Evolutionary conservation across 2,797 vertebrate genomes (phyloP).

Genomic region (Platyrinchus mystaceus): DNA sequence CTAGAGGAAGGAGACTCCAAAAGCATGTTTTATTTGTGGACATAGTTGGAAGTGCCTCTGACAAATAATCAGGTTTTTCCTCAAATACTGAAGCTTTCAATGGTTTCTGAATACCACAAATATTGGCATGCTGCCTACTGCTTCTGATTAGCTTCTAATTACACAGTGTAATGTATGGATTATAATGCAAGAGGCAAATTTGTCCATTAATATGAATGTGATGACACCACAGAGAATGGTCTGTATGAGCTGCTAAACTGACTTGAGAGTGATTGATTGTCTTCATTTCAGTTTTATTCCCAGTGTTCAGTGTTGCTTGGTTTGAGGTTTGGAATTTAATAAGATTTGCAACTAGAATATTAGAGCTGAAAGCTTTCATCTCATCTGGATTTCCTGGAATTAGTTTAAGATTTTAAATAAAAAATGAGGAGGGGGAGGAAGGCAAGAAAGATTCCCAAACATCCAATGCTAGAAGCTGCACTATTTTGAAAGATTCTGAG

Average conservation of each 20-base stretch:
- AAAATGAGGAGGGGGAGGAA: background rate
- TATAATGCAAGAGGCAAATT: background rate
- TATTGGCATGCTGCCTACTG: constrained; percentile 4
- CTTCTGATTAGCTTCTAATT: constrained; percentile 45
- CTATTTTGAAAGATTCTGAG: background rate
- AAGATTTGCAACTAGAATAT: constrained; percentile 25
- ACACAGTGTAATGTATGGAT: background rate
- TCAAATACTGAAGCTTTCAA: background rate
- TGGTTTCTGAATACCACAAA: background rate
- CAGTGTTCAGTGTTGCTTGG: background rate
- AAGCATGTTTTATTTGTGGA: background rate
- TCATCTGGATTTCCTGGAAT: constrained; percentile 35
- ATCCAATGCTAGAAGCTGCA: background rate
- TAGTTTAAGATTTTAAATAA: constrained; percentile 26
- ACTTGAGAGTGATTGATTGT: constrained; percentile 35
- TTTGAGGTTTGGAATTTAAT: constrained; percentile 36
- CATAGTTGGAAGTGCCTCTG: background rate
- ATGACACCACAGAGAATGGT: background rate
- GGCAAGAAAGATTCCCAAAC: background rate
- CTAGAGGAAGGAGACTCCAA: background rate
- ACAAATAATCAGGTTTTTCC: background rate
- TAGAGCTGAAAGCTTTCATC: constrained; percentile 26
- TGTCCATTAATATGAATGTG: background rate
- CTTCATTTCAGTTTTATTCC: constrained; percentile 55
- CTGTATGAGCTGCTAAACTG: background rate